Conservation (phyloP, 2,797 vertebrate genomes). For the Chromis chromis region DNA sequence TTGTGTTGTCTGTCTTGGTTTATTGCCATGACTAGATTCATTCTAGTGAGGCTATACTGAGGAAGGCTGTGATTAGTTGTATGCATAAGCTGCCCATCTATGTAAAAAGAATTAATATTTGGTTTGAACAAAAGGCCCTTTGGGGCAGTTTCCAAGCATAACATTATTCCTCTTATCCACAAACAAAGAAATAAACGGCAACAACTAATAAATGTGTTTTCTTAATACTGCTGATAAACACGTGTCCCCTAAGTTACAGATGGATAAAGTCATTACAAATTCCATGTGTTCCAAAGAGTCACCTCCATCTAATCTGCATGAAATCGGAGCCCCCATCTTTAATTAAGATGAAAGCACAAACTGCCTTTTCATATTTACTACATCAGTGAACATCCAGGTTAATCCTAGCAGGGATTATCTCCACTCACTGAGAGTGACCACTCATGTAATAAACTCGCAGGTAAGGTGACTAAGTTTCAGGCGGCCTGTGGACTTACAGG, state of each 20-base stretch:
- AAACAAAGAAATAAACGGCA: background rate
- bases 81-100: slow-evolving; percentile 9
- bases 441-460: slow-evolving; percentile 55
- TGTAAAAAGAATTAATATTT: slow-evolving; percentile 19
- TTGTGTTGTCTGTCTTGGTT: background rate
- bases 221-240: background rate
- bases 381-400: slow-evolving; percentile 75
- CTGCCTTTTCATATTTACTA: slow-evolving; percentile 69
- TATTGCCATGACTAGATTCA: slow-evolving; percentile 8
- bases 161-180: slow-evolving; percentile 8
- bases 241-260: slow-evolving; percentile 2
- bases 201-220: background rate
- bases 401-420: slow-evolving; percentile 72
- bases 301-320: slow-evolving; percentile 62
- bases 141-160: background rate
- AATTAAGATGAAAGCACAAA: slow-evolving; percentile 75
- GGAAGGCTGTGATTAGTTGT: slow-evolving; percentile 1
- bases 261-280: slow-evolving; percentile 40
- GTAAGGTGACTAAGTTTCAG: slow-evolving; percentile 32
- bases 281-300: slow-evolving; percentile 44
- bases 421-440: slow-evolving; percentile 58
- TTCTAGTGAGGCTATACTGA: background rate
- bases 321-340: slow-evolving; percentile 68
- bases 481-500: slow-evolving; percentile 11
- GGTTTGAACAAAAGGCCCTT: slow-evolving; percentile 3